Percentiles rank a stretch among this genome's conserved stretches.
Conservation (phyloP, 2,888 invertebrate genomes). For the Scaptomyza parva region DNA sequence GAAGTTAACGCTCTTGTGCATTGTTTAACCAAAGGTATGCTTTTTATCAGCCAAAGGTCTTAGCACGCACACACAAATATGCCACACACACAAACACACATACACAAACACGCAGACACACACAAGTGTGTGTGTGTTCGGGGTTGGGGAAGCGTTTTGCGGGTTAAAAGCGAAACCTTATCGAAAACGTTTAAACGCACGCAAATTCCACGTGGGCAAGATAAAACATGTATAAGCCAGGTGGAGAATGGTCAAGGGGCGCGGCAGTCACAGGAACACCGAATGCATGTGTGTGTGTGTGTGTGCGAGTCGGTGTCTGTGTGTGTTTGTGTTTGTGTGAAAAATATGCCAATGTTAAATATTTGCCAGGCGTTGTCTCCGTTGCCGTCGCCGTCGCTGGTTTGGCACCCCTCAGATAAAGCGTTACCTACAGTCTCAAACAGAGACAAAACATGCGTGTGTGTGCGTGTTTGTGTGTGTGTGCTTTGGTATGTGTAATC, state of each 20-base stretch:
- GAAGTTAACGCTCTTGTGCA: conserved; percentile 56
- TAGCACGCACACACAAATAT: conserved; percentile 78
- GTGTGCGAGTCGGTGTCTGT: conserved; percentile 46
- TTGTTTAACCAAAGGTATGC: conserved; percentile 72
- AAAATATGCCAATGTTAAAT: conserved; percentile 81
- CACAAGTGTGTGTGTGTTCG: conserved; percentile 11
- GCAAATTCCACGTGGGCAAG: conserved; percentile 82
- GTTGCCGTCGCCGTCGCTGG: conserved; percentile 49
- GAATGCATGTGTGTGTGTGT: conserved; percentile 10
- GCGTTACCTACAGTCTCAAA: conserved; percentile 74
- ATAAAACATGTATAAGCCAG: conserved; percentile 79
- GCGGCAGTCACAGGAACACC: conserved; percentile 25
- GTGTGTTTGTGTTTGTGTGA: conserved; percentile 57
- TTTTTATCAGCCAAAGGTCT: conserved; percentile 79
- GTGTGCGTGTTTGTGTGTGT: conserved; percentile 44
- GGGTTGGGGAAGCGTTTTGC: conserved; percentile 57
- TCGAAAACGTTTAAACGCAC: conserved; percentile 82
- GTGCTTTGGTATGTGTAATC: conserved; percentile 73
- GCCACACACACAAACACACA: conserved; percentile 54
- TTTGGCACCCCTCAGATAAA: conserved; percentile 77
- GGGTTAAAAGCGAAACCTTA: conserved; percentile 81
- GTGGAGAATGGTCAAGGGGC: conserved; percentile 53
- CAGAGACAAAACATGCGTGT: conserved; percentile 26
- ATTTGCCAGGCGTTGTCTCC: conserved; percentile 71
- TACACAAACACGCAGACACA: conserved; percentile 38